Evolutionary conservation across 1,140 invertebrate species (phyloP).

Genomic region (Drosophila eugracilis): DNA sequence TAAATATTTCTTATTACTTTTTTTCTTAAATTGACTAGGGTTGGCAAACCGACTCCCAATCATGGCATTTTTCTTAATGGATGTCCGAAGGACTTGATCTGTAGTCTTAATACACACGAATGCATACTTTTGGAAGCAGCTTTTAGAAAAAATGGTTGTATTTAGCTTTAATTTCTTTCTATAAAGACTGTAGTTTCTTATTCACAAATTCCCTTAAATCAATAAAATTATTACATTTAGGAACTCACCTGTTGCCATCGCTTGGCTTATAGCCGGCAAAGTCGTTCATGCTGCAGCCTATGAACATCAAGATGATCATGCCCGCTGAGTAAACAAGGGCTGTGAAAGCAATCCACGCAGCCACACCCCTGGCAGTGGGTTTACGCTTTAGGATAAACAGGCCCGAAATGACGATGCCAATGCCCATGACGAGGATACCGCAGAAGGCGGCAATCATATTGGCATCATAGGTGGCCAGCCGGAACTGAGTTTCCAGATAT

Average conservation of each 20-base stretch:
- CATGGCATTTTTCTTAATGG: too few species aligned
- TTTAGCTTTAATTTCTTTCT: too few species aligned
- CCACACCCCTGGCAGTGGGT: conserved; percentile 93
- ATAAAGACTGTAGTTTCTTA: too few species aligned
- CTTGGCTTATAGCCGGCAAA: conserved; percentile 88
- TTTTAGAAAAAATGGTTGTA: too few species aligned
- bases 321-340: conserved; percentile 94
- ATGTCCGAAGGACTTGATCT: too few species aligned
- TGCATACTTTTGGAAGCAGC: too few species aligned
- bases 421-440: conserved; percentile 96
- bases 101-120: too few species aligned
- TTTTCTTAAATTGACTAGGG: too few species aligned
- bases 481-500: conserved; percentile 96
- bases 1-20: too few species aligned
- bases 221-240: too few species aligned
- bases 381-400: conserved; percentile 93
- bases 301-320: conserved; percentile 94
- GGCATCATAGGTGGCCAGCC: conserved; percentile 93
- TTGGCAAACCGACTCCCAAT: too few species aligned
- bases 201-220: too few species aligned
- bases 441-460: conserved; percentile 96
- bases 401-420: conserved; percentile 94
- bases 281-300: conserved; percentile 94
- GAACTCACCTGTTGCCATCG: conserved; percentile 54
- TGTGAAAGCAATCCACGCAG: conserved; percentile 95